These are phyloP conservation scores for Caenorhabditis becei DNA, from an alignment of 2,888 invertebrate genomes.

Conservation along the genomic window DNA sequence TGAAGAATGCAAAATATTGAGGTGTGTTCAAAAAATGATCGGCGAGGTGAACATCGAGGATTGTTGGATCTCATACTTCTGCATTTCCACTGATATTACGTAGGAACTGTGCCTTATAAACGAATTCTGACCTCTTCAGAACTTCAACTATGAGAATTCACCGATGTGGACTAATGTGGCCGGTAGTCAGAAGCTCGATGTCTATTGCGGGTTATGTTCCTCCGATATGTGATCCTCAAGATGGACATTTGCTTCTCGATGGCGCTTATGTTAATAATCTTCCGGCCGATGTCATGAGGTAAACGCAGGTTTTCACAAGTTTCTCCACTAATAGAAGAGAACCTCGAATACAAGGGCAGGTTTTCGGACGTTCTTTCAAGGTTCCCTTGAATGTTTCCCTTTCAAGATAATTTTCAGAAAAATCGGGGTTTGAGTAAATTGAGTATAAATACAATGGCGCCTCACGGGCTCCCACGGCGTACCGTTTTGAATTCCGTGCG, in stretches of 20 bases:
- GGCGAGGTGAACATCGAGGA: conserved; percentile 96
- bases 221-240: conserved; percentile 97
- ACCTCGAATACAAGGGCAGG: too few species aligned
- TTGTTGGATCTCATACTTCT: conserved; percentile 98
- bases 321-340: too few species aligned
- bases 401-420: too few species aligned
- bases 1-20: conserved; percentile 1
- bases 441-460: too few species aligned
- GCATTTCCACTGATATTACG: conserved; percentile 97
- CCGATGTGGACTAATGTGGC: conserved; percentile 87
- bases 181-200: conserved; percentile 99
- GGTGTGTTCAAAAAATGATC: conserved; percentile 87
- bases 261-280: conserved; percentile 99
- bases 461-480: too few species aligned
- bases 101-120: conserved; percentile 16
- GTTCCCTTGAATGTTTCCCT: too few species aligned
- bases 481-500: too few species aligned
- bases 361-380: too few species aligned
- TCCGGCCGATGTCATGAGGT: conserved; percentile 89
- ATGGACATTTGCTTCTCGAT: conserved; percentile 98
- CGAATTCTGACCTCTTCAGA: too few species aligned
- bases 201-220: conserved; percentile 98
- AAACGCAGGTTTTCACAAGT: neutral
- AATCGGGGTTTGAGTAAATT: too few species aligned
- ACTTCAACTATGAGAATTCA: conserved; percentile 78